These are phyloP conservation scores for Tinea trinotella DNA, from an alignment of 2,888 invertebrate species.

Conservation along the genomic window DNA sequence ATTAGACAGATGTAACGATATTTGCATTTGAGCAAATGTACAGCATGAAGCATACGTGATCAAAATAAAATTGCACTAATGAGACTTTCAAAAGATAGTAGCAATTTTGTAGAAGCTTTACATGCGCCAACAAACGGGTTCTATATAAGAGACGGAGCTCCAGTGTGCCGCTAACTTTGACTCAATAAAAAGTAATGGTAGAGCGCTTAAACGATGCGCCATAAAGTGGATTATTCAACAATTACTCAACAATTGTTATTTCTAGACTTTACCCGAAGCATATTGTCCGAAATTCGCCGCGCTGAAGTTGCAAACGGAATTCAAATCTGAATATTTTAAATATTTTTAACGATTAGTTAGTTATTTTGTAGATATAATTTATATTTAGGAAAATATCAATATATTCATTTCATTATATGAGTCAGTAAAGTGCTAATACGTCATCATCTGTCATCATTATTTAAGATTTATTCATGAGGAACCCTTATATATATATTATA, in stretches of 20 bases:
- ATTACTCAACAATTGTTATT: slow-evolving; percentile 20
- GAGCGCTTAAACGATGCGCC: slow-evolving; percentile 31
- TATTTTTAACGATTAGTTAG: too few species aligned
- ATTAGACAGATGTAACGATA: slow-evolving; percentile 8
- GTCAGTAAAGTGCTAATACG: too few species aligned
- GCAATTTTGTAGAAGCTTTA: background rate
- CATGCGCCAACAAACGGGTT: background rate
- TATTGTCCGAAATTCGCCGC: background rate
- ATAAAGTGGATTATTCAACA: slow-evolving; percentile 24
- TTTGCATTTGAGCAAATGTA: background rate
- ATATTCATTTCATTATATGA: too few species aligned
- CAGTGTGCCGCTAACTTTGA: slow-evolving; percentile 32
- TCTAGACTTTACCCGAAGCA: slow-evolving; percentile 16
- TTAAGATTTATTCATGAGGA: too few species aligned
- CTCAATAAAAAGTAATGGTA: slow-evolving; percentile 48
- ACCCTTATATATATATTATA: too few species aligned
- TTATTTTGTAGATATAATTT: too few species aligned
- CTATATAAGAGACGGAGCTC: slow-evolving; percentile 25
- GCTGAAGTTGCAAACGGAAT: background rate
- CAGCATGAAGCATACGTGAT: background rate
- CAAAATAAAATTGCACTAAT: background rate
- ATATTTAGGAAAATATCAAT: too few species aligned
- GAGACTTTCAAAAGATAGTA: background rate
- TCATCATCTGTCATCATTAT: too few species aligned
- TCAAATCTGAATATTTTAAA: background rate